phyloP scores from a whole-genome alignment of 2,797 vertebrate genomes.

The Trematomus bernacchii region DNA sequence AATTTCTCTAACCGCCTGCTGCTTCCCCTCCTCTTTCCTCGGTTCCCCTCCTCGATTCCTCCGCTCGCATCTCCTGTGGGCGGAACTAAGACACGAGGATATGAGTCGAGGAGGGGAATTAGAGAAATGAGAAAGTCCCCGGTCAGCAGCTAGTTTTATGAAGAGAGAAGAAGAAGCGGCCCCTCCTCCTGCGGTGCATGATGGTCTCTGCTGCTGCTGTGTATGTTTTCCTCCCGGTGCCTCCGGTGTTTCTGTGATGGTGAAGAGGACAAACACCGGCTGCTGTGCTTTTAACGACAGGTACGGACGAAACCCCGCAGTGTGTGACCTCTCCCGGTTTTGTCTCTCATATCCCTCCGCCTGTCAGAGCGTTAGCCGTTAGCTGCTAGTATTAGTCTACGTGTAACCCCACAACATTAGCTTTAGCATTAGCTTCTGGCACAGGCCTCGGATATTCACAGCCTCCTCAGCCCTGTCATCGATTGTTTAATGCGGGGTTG shows the following conservation, averaged over 20 bases:
- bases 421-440: constrained; percentile 41
- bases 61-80: too few relatives aligned
- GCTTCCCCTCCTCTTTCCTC: too few relatives aligned
- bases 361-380: neutral
- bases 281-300: constrained; percentile 74
- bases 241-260: constrained; percentile 65
- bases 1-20: too few relatives aligned
- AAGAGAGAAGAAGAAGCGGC: constrained; percentile 7
- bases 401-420: constrained; percentile 68
- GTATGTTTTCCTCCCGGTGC: constrained; percentile 37
- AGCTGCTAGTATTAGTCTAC: constrained; percentile 63
- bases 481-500: rapidly evolving
- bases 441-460: neutral
- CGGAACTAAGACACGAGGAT: too few relatives aligned
- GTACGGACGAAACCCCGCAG: constrained; percentile 47
- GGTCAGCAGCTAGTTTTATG: constrained; percentile 6
- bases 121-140: neutral
- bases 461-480: rapidly evolving
- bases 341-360: neutral
- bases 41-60: too few relatives aligned
- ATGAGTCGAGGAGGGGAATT: too few relatives aligned
- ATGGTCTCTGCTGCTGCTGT: constrained; percentile 54
- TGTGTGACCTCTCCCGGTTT: neutral
- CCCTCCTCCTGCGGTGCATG: constrained; percentile 64
- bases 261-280: constrained; percentile 52